Base-by-base conservation (phyloP, 2,113 vertebrate species). In the Chauna torquata region DNA sequence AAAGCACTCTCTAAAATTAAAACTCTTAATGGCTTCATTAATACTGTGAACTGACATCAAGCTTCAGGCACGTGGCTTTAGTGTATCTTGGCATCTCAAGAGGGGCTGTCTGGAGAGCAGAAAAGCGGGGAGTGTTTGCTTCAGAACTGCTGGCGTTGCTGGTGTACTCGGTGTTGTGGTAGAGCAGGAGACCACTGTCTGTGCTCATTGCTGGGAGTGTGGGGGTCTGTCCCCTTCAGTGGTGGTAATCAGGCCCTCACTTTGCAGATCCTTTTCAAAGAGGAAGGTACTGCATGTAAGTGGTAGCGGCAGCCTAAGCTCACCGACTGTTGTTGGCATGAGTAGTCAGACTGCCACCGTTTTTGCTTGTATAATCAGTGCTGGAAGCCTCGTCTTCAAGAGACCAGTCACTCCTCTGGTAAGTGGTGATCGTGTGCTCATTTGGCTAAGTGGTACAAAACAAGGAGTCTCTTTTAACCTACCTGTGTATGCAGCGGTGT, bases 21-120 rank as follows among this genome's bases (percentile, higher is more conserved):
- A 97, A 82, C 47, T 58, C 57, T 59, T 90, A 92, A 92, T 91
- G 68, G 71, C 85, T 96, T 97, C 70, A 88, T 97, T 95, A 96
- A 92, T 95, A 88, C 62, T 68, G 27, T 52, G 58, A 87, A 69
- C 79, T 93, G 89, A 89, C 81, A 82, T n/a, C 45, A 95, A 82
- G 80, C 78, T 96, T 90, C 80, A 90, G 80, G 89, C 62, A 54
- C n/a, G 12, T 9, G 17, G 50, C 64, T 79, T 68, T 79, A 42
- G 57, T 30, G 42, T 75, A 94, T 38, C 34, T 81, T 89, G 61
- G 72, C 52, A 70, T 86, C 76, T 92, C 15, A 84, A 65, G 66
- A 94, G 20, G 49, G 25, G 9, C 45, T 92, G 34, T 80, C 25
- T 82, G 90, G 71, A 69, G 36, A 88, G 64, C 38, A 90, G 81